Percentiles rank a stretch among this genome's conserved stretches.
Conservation (phyloP, 2,113 vertebrate genomes). For the Laticauda laticaudata region DNA sequence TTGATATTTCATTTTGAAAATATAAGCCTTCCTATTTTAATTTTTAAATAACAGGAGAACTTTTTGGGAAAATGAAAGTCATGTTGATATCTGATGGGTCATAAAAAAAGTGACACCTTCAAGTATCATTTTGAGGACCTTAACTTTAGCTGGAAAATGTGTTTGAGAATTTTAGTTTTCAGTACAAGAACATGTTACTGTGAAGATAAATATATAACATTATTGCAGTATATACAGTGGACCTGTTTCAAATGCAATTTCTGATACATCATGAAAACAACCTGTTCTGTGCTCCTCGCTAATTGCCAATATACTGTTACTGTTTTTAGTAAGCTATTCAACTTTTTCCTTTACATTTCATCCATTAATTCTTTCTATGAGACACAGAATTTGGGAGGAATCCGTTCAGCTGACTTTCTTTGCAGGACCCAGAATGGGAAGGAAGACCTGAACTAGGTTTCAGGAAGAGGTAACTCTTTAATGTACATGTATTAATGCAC, state of each 20-base stretch:
- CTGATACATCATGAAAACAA: not conserved
- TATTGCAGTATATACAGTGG: not conserved
- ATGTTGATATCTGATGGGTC: not conserved
- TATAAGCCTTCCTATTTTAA: not conserved
- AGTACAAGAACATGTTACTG: not conserved
- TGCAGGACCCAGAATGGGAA: not conserved
- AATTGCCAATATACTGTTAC: not conserved
- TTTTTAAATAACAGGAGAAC: not conserved
- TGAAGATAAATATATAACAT: not conserved
- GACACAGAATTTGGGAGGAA: not conserved
- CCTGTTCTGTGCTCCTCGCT: not conserved
- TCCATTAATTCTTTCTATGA: not conserved
- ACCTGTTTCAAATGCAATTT: not conserved
- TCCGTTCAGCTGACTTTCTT: not conserved
- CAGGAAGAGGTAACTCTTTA: not conserved
- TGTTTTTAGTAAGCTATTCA: not conserved
- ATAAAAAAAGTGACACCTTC: not conserved
- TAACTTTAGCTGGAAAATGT: not conserved
- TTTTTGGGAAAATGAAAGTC: not conserved
- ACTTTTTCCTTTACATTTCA: not conserved
- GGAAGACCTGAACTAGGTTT: not conserved
- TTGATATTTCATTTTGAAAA: not conserved
- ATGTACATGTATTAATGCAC: not conserved
- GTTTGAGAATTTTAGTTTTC: not conserved
- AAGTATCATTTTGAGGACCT: not conserved